These are phyloP conservation scores for Ardeotis arabs DNA, from an alignment of 2,113 vertebrate species.

Conservation along the genomic window DNA sequence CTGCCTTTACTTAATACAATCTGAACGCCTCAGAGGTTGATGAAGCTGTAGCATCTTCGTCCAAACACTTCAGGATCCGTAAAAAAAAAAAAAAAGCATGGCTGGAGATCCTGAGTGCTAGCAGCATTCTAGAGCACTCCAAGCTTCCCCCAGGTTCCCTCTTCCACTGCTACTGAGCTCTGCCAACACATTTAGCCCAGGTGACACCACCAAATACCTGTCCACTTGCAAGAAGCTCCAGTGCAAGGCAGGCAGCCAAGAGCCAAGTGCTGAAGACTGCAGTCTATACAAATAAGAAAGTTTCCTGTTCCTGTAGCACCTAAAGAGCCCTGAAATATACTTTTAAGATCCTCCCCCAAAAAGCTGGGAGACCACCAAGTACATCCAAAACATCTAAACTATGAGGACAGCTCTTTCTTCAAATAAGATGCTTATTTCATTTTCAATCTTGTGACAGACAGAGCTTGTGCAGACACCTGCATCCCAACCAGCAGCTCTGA, in stretches of 20 bases:
- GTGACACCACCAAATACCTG: neutral
- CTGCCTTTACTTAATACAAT: neutral
- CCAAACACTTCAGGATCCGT: neutral
- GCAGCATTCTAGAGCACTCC: neutral
- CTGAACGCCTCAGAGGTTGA: neutral
- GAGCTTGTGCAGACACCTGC: neutral
- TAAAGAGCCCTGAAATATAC: neutral
- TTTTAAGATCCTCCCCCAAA: neutral
- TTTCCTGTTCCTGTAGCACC: neutral
- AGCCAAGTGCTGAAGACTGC: neutral
- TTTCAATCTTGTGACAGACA: neutral
- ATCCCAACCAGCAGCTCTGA: neutral
- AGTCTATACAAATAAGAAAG: neutral
- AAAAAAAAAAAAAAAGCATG: neutral
- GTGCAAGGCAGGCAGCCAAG: neutral
- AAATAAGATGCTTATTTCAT: neutral
- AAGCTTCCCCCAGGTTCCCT: fast-evolving
- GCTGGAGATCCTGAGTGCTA: neutral
- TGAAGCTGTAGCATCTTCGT: neutral
- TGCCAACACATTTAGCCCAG: neutral
- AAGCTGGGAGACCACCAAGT: neutral
- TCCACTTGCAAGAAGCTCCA: neutral
- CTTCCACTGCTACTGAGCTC: neutral
- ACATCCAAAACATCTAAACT: neutral
- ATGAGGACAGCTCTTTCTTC: neutral